Evolutionary conservation across 92 coral and sea anemone genomes (phyloP).

Genomic region (Porites lobata): DNA sequence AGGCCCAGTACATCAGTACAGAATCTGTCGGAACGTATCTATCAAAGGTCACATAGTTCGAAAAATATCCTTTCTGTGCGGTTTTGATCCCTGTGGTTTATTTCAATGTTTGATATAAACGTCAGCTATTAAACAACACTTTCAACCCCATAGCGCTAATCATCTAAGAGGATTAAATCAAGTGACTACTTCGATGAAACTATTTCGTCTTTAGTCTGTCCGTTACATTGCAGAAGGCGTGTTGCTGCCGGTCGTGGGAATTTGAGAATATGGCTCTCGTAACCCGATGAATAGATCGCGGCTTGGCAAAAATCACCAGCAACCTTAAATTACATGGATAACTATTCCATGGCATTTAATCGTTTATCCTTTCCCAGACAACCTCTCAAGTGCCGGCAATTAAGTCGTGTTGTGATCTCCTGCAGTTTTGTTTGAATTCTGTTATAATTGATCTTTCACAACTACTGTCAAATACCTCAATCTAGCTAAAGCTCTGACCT

Average conservation of each 20-base stretch:
- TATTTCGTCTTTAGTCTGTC: not conserved
- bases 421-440: conserved; percentile 46
- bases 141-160: conserved; percentile 49
- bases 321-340: conserved; percentile 26
- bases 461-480: conserved; percentile 30
- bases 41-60: conserved; percentile 10
- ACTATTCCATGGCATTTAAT: conserved; percentile 1
- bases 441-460: conserved; percentile 29
- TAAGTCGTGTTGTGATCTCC: conserved; percentile 42
- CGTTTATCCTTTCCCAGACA: conserved; percentile 18
- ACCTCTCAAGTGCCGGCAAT: conserved; percentile 21
- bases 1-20: not conserved
- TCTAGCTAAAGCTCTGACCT: not conserved
- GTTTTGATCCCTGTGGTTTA: conserved; percentile 30
- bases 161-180: conserved; percentile 51
- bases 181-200: conserved; percentile 36
- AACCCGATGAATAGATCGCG: not conserved
- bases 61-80: not conserved
- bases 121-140: conserved; percentile 44
- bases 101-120: conserved; percentile 49
- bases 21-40: not conserved
- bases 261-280: not conserved
- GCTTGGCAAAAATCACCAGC: not conserved
- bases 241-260: not conserved
- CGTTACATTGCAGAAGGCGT: not conserved